Percentiles rank a stretch among this genome's conserved stretches.
Evolutionary conservation across 2,888 invertebrate species (phyloP).

Genomic region (Aethes cnicana): DNA sequence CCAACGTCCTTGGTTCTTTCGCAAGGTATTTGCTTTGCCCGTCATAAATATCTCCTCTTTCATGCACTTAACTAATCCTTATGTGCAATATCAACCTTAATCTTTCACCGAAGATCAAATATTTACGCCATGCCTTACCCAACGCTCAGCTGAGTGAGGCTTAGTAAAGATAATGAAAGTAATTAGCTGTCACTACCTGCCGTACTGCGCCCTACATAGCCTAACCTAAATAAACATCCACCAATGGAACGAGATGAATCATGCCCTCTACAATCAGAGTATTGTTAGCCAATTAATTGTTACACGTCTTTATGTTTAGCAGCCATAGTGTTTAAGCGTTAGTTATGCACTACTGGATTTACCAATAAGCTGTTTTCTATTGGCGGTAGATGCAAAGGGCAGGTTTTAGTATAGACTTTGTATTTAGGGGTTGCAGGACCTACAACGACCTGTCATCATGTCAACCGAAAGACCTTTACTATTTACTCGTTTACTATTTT

Average conservation of each 20-base stretch:
- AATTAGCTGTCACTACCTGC: conserved; percentile 46
- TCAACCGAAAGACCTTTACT: too few species aligned
- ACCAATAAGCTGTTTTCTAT: too few species aligned
- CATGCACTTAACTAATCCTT: conserved; percentile 5
- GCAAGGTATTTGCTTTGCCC: conserved; percentile 9
- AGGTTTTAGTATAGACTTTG: too few species aligned
- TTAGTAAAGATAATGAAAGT: conserved; percentile 55
- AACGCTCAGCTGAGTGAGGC: conserved; percentile 36
- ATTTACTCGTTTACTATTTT: too few species aligned
- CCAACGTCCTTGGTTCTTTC: conserved; percentile 9
- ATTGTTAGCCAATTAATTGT: conserved; percentile 39
- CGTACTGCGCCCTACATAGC: conserved; percentile 56
- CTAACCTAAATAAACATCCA: conserved; percentile 58
- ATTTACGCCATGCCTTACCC: conserved; percentile 32
- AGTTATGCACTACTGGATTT: too few species aligned
- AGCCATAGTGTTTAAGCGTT: conserved; percentile 5
- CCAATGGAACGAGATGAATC: conserved; percentile 41
- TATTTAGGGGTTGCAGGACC: too few species aligned
- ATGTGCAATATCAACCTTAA: conserved; percentile 17
- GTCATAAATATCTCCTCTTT: conserved; percentile 9
- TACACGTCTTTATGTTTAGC: conserved; percentile 33
- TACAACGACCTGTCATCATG: too few species aligned
- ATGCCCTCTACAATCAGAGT: conserved; percentile 42
- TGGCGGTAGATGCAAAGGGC: too few species aligned
- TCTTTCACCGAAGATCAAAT: conserved; percentile 27